Conservation (phyloP, 1,140 invertebrate species). For the Lepidurus arcticus region DNA sequence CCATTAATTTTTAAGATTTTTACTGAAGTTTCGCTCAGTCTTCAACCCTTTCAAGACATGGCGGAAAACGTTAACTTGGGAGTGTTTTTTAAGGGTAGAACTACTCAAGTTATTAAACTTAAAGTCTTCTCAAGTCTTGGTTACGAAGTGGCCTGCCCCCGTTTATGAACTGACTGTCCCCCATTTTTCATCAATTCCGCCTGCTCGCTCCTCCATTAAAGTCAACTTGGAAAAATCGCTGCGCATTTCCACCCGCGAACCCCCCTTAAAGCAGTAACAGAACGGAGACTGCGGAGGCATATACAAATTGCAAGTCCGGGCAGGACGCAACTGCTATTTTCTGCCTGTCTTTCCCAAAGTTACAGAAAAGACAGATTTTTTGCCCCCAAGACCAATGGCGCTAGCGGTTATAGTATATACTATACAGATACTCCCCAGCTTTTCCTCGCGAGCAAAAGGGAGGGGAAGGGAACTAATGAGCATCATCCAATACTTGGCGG, state of each 20-base stretch:
- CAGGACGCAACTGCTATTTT: conserved; percentile 5
- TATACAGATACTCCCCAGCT: background rate
- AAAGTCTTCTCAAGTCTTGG: background rate
- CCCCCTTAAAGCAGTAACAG: background rate
- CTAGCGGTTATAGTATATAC: background rate
- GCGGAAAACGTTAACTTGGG: no score
- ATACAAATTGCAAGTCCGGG: background rate
- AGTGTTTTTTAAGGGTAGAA: no score
- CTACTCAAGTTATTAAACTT: background rate
- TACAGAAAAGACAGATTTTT: background rate
- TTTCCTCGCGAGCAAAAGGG: background rate
- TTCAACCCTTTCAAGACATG: no score
- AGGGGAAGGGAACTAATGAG: background rate
- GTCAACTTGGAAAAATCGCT: conserved; percentile 17
- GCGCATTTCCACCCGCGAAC: background rate
- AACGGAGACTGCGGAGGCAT: background rate
- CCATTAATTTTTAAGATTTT: no score
- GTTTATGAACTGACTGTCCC: background rate
- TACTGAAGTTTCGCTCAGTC: no score
- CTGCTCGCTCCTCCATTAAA: conserved; percentile 15
- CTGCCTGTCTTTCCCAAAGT: background rate
- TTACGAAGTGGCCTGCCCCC: background rate
- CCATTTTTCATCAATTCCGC: conserved; percentile 1
- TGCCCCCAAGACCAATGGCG: background rate
- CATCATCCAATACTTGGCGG: conserved; percentile 10